Evolutionary conservation across 2,888 invertebrate genomes (phyloP), one percentile per base, ranked within the genome.

Genomic region (Aporophyla nigra): DNA sequence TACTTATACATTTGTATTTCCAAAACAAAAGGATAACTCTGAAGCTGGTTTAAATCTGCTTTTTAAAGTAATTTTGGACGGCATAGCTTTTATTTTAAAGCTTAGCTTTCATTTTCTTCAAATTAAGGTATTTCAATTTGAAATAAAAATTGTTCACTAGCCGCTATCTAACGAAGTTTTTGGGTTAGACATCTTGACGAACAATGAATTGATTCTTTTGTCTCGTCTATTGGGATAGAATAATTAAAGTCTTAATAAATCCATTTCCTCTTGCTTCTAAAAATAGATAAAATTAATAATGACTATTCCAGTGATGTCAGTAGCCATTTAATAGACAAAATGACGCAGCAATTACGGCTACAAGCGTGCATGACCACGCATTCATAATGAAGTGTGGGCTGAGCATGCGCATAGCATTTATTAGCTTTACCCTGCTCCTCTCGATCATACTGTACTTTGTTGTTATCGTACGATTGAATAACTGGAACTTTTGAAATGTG

Each of bases 241-340:
- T 33, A 27, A 59, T 33, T 12, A 16, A 70, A 59, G 9, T n/a
- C 27, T 3, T 7, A 53, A 65, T 62, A 51, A 78, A 9, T 63
- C 12, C 2, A 79, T 70, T 84, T 65, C 70, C 49, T 59, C 62
- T 33, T 16, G 21, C 56, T 65, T 12, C 63, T 61, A 84, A 80
- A 80, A 80, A 80, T 80, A 84, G 49, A 66, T 40, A 71, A 65
- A 80, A 80, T 71, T 78, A 83, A 78, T 74, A 59, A 74, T 49
- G 40, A 61, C 78, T 66, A 75, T 81, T 76, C 78, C 74, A 86
- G 78, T 83, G 76, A 69, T 76, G 85, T 74, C 72, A 84, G 84
- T 86, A 84, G 88, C 87, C 63, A 84, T 72, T 86, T 86, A 78
- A 86, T 86, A 78, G 81, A 86, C 84, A 86, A 78, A 71, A 86